Evolutionary conservation across 2,113 vertebrate genomes (phyloP).

Genomic region (Eolophus roseicapilla): DNA sequence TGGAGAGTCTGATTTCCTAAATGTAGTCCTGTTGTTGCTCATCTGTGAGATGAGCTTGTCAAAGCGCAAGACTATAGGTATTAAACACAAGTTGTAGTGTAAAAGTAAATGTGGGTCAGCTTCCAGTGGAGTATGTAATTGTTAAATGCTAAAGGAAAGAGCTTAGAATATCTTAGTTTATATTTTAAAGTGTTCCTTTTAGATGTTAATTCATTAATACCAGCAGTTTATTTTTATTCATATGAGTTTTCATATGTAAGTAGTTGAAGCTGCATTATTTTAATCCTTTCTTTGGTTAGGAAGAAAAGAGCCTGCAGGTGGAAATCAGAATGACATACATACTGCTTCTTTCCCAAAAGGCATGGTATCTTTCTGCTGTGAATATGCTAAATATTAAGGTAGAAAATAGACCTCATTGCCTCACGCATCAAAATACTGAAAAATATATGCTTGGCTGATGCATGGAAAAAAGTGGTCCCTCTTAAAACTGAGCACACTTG

Average conservation of each 20-base stretch:
- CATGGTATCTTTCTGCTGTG: background rate
- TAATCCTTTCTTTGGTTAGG: conserved; percentile 44
- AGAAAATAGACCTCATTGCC: conserved; percentile 36
- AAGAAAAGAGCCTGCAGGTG: conserved; percentile 50
- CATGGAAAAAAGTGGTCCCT: background rate
- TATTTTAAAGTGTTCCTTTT: conserved; percentile 49
- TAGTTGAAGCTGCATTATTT: conserved; percentile 49
- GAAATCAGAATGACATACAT: conserved; percentile 35
- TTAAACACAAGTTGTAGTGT: background rate
- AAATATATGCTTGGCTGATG: background rate
- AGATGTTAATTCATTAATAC: conserved; percentile 64
- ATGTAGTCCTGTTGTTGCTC: background rate
- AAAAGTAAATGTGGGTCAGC: conserved; percentile 37
- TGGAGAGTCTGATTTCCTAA: background rate
- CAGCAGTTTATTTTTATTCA: conserved; percentile 55
- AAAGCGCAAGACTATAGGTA: background rate
- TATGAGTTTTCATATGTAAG: conserved; percentile 50
- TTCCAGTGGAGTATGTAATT: conserved; percentile 27
- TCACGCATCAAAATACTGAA: background rate
- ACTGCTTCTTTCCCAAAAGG: conserved; percentile 42
- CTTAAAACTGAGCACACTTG: background rate
- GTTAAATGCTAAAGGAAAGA: conserved; percentile 38
- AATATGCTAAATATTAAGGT: conserved; percentile 39
- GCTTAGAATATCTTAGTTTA: conserved; percentile 47
- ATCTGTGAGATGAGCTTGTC: background rate